These are phyloP conservation scores for Ephialtes manifestator DNA, from an alignment of 2,888 invertebrate species.

Conservation along the genomic window DNA sequence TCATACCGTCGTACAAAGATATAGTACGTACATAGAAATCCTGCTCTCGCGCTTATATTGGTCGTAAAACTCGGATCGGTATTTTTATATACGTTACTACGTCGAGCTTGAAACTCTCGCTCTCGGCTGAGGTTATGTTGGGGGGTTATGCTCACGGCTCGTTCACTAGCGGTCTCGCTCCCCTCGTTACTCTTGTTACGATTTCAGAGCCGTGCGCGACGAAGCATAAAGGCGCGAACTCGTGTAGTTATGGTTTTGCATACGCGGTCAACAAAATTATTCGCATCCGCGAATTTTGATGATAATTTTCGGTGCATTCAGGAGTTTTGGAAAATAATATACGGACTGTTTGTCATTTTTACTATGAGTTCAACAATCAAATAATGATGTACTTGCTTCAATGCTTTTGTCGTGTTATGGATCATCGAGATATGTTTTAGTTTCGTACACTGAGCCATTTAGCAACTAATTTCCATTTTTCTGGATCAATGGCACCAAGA, in stretches of 20 bases:
- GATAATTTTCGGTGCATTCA: background rate
- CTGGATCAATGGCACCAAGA: no score
- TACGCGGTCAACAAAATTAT: conserved; percentile 7
- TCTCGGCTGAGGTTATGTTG: background rate
- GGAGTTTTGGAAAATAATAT: background rate
- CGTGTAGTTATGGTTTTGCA: background rate
- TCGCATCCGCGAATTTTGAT: background rate
- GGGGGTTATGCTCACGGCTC: background rate
- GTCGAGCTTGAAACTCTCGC: conserved; percentile 15
- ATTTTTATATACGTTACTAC: conserved; percentile 8
- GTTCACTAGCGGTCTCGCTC: conserved; percentile 12
- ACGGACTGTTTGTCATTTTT: background rate
- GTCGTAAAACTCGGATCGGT: conserved; percentile 34
- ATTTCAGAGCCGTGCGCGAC: conserved; percentile 3
- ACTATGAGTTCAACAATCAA: background rate
- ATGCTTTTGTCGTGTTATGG: background rate
- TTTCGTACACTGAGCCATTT: background rate
- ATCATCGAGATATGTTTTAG: background rate
- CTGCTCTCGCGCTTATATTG: conserved; percentile 31
- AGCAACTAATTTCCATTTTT: background rate
- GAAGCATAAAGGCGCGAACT: background rate
- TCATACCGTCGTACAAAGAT: background rate
- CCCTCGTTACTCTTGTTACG: conserved; percentile 4
- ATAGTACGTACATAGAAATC: background rate
- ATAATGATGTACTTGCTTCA: background rate